phyloP scores from a whole-genome alignment of 2,888 invertebrate species.

The Mantis religiosa region DNA sequence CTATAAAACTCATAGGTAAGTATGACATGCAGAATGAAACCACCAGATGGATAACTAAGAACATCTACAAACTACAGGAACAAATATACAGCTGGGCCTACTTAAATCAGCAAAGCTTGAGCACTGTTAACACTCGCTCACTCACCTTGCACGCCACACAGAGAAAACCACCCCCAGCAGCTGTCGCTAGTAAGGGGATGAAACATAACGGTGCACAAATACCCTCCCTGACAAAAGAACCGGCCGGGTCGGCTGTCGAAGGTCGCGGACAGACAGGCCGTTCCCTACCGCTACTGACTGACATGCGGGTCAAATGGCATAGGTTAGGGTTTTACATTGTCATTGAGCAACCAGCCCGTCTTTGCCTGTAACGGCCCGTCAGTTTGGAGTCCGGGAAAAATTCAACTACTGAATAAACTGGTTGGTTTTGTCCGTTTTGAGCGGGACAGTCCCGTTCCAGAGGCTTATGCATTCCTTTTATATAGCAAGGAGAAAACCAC shows the following conservation, averaged over 20 bases:
- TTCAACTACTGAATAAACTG: no score
- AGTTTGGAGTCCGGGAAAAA: background rate
- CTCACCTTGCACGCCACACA: background rate
- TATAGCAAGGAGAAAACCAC: no score
- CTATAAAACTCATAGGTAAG: no score
- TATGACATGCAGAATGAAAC: no score
- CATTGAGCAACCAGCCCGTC: no score
- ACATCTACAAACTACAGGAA: no score
- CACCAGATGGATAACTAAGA: no score
- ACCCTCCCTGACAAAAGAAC: background rate
- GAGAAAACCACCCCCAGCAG: background rate
- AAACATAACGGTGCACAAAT: background rate
- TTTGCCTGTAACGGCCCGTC: background rate
- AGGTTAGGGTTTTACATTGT: background rate
- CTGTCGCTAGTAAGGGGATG: background rate
- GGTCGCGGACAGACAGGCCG: background rate
- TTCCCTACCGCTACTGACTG: background rate
- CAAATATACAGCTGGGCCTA: background rate
- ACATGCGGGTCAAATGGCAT: background rate
- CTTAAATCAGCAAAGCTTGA: background rate
- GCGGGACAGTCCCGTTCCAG: no score
- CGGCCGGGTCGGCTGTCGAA: background rate
- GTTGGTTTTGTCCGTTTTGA: no score
- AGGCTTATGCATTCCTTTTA: no score
- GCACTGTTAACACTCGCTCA: background rate